Conservation (phyloP, 2,888 invertebrate genomes). For the Gonocerus acuteangulatus region DNA sequence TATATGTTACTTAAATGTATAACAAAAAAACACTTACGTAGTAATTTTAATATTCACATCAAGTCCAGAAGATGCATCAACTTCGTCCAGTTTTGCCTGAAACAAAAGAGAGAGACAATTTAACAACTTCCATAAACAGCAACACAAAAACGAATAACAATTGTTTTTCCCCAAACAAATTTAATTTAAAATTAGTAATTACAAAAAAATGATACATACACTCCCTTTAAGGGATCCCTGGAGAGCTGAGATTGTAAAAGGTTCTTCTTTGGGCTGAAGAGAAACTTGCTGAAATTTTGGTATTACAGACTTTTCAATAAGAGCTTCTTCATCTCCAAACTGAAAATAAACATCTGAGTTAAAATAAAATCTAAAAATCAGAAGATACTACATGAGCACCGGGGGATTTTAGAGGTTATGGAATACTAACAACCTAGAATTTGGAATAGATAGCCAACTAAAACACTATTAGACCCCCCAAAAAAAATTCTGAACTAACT, state of each 20-base stretch:
- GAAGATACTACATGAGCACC: not conserved
- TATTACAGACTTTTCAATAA: slow-evolving; percentile 7
- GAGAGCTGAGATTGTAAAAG: not conserved
- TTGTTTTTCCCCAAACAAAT: not conserved
- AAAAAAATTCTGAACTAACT: too few relatives aligned
- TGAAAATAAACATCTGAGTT: not conserved
- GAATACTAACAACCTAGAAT: too few relatives aligned
- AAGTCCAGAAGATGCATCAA: slow-evolving; percentile 6
- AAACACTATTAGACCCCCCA: too few relatives aligned
- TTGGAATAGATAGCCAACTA: too few relatives aligned
- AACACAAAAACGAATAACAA: not conserved
- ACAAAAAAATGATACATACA: not conserved
- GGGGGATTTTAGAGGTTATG: too few relatives aligned
- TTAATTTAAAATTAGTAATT: not conserved
- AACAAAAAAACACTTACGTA: not conserved
- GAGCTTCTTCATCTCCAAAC: slow-evolving; percentile 10
- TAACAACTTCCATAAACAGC: not conserved
- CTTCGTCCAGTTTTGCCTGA: not conserved
- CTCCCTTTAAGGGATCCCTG: slow-evolving; percentile 12
- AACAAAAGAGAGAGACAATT: not conserved
- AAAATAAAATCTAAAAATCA: not conserved
- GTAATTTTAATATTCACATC: slow-evolving; percentile 12
- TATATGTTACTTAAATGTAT: too few relatives aligned
- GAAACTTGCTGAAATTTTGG: slow-evolving; percentile 6
- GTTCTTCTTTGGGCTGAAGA: not conserved